phyloP scores from a whole-genome alignment of 2,113 vertebrate genomes.

The Pangasianodon hypophthalmus region DNA sequence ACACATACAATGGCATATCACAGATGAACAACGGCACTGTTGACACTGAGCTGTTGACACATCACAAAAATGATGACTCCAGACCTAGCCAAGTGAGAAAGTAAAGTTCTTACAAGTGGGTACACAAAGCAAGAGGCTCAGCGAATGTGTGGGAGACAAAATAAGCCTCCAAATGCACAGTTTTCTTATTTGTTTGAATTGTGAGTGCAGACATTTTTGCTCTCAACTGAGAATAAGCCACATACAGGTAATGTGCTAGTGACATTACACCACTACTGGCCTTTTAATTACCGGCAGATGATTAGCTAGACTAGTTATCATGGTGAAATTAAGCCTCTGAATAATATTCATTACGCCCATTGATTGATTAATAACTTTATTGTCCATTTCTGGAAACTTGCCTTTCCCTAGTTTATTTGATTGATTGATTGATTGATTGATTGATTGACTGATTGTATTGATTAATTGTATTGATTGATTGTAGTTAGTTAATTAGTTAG shows the following conservation, averaged over 20 bases:
- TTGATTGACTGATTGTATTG: not conserved
- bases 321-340: not conserved
- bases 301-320: not conserved
- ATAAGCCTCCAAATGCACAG: not conserved
- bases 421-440: not conserved
- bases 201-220: not conserved
- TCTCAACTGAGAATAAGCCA: not conserved
- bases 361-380: not conserved
- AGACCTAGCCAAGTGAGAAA: not conserved
- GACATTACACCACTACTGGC: not conserved
- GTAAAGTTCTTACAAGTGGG: not conserved
- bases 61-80: not conserved
- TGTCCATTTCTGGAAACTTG: not conserved
- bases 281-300: not conserved
- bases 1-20: not conserved
- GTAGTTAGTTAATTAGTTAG: not conserved
- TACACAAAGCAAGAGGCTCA: not conserved
- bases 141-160: not conserved
- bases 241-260: not conserved
- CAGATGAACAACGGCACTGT: not conserved
- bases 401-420: not conserved
- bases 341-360: not conserved
- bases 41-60: slow-evolving; percentile 1
- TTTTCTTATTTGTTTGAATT: not conserved
- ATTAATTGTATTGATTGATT: not conserved